Base-by-base conservation (phyloP, 2,888 invertebrate species). In the Nowickia ferox region DNA sequence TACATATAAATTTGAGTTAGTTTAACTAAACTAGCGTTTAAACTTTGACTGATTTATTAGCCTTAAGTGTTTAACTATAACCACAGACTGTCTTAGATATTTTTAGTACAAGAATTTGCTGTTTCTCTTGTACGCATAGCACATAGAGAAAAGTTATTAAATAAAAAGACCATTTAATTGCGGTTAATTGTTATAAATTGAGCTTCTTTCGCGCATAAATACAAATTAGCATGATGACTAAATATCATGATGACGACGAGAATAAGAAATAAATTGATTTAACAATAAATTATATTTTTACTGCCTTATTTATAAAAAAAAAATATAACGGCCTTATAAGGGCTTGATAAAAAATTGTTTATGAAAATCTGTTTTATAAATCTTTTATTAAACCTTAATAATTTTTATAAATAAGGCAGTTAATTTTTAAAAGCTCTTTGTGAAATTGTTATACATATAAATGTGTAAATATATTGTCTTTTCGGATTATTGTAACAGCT, bases 101-200 rank as follows among this genome's bases (percentile, higher is more conserved):
- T 48, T 51, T 9, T 19, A 19, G 6, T 19, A 19, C 59, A 22
- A 40, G 30, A 15, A n/a, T 13, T 44, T 19, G n/a, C 10, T 44
- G 13, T 40, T 46, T 57, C 42, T 42, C 42, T 38, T 46, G 19
- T 72, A 44, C 42, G n/a, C 22, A 69, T 38, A 51, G 19, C 22
- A 6, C 30, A 30, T 30, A 6, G 30, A 30, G 30, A 30, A 46
- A 57, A 48, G 9, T n/a, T 65, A 71, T 40, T 38, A 80, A 51
- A 65, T 46, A 40, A 76, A 51, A 30, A 82, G n/a, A 69, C 42
- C 57, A 59, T 85, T 86, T 83, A 75, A 83, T 86, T 86, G 85
- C 42, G 78, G 80, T 83, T 86, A 86, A 86, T 86, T 86, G 85
- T 76, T 79, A 82, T 82, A 75, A 82, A 85, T 85, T 85, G 46